Conservation (phyloP, 2,888 invertebrate genomes). For the Agrilus cyanescens region DNA sequence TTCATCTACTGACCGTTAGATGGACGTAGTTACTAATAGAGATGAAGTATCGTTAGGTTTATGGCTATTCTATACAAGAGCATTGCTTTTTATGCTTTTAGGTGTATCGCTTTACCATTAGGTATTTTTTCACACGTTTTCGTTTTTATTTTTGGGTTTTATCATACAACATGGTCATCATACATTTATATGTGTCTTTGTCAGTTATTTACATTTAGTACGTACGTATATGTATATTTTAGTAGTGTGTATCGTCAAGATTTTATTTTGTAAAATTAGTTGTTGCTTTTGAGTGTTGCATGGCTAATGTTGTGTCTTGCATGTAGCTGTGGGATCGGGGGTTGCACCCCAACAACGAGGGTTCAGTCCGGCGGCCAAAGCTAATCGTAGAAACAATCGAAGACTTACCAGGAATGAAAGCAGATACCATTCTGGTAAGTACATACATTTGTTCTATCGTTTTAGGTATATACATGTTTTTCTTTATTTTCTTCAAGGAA, state of each 20-base stretch:
- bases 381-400: slow-evolving; percentile 58
- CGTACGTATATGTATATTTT: background rate
- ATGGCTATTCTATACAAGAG: too few species aligned
- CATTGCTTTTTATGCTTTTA: too few species aligned
- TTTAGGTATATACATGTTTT: too few species aligned
- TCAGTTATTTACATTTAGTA: background rate
- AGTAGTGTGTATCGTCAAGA: slow-evolving; percentile 5
- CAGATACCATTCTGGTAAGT: slow-evolving; percentile 91
- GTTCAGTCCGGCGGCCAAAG: slow-evolving; percentile 37
- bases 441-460: slow-evolving; percentile 13
- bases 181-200: background rate
- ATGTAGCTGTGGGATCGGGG: slow-evolving; percentile 32
- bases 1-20: slow-evolving; percentile 11
- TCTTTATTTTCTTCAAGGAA: too few species aligned
- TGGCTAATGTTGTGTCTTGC: slow-evolving; percentile 27
- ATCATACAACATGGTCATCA: too few species aligned
- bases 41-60: too few species aligned
- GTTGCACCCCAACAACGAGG: slow-evolving; percentile 25
- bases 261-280: slow-evolving; percentile 9
- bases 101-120: too few species aligned
- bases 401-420: slow-evolving; percentile 88
- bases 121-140: too few species aligned
- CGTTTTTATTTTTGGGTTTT: slow-evolving; percentile 3
- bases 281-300: slow-evolving; percentile 18
- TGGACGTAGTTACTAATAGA: too few species aligned